phyloP scores from a whole-genome alignment of 2,888 invertebrate species.

The Campoplex nolae region DNA sequence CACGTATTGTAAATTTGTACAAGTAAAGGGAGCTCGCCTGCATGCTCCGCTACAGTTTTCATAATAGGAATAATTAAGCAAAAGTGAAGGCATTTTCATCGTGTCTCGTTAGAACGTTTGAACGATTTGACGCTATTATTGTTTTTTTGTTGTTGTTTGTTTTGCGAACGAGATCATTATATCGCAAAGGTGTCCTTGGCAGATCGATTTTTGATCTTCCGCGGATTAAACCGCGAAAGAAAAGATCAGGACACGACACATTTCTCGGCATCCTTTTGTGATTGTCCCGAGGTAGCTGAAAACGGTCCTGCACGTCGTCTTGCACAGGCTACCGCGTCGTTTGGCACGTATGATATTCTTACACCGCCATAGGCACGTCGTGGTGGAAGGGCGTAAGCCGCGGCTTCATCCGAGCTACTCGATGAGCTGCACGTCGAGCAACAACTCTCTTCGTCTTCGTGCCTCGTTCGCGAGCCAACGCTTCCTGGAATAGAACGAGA shows the following conservation, averaged over 20 bases:
- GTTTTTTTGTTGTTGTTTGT: background rate
- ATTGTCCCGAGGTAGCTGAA: constrained; percentile 73
- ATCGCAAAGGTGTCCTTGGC: constrained; percentile 31
- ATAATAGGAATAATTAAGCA: constrained; percentile 24
- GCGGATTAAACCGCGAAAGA: constrained; percentile 72
- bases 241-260: constrained; percentile 93
- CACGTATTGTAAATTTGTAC: constrained; percentile 38
- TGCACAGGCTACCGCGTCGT: constrained; percentile 94
- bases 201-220: constrained; percentile 48
- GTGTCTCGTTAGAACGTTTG: background rate
- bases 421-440: constrained; percentile 95
- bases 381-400: constrained; percentile 94
- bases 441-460: constrained; percentile 88
- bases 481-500: constrained; percentile 74
- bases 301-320: constrained; percentile 87
- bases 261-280: constrained; percentile 90
- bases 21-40: constrained; percentile 59
- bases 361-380: constrained; percentile 94
- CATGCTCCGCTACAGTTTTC: constrained; percentile 53
- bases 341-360: constrained; percentile 96
- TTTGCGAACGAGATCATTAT: constrained; percentile 21
- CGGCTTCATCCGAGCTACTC: constrained; percentile 94
- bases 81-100: constrained; percentile 27
- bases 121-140: background rate
- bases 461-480: constrained; percentile 85